phyloP scores from a whole-genome alignment of 1,140 invertebrate species.

The Drosophila melanica region DNA sequence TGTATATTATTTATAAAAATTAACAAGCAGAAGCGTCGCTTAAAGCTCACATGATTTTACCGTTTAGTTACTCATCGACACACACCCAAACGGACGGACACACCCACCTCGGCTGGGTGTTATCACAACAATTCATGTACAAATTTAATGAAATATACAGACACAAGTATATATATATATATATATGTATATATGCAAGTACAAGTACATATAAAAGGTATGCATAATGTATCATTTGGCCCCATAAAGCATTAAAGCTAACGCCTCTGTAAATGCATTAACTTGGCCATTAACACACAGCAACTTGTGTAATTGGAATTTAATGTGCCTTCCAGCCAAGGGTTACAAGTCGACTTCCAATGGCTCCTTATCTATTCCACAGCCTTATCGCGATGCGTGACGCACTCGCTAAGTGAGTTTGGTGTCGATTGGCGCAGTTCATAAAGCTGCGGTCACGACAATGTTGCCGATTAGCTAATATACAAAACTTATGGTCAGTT shows the following conservation, averaged over 20 bases:
- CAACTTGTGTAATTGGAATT: constrained; percentile 76
- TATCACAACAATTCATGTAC: constrained; percentile 48
- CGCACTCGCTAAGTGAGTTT: not conserved
- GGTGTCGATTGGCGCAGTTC: constrained; percentile 6
- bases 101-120: constrained; percentile 25
- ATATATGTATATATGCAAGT: constrained; percentile 51
- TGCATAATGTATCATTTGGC: constrained; percentile 51
- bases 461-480: constrained; percentile 69
- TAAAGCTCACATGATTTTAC: constrained; percentile 50
- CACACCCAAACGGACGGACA: constrained; percentile 24
- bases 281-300: constrained; percentile 72
- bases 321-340: constrained; percentile 67
- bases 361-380: not conserved
- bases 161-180: not conserved
- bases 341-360: constrained; percentile 47
- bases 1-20: constrained; percentile 52
- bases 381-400: not conserved
- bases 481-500: constrained; percentile 79
- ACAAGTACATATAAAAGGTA: constrained; percentile 56
- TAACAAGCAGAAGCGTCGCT: constrained; percentile 44
- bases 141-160: constrained; percentile 39
- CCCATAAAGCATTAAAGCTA: constrained; percentile 30
- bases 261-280: constrained; percentile 57
- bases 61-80: constrained; percentile 17
- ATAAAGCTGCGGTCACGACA: constrained; percentile 39